phyloP scores from a whole-genome alignment of 2,797 vertebrate species.

The Syndactyla subalaris region DNA sequence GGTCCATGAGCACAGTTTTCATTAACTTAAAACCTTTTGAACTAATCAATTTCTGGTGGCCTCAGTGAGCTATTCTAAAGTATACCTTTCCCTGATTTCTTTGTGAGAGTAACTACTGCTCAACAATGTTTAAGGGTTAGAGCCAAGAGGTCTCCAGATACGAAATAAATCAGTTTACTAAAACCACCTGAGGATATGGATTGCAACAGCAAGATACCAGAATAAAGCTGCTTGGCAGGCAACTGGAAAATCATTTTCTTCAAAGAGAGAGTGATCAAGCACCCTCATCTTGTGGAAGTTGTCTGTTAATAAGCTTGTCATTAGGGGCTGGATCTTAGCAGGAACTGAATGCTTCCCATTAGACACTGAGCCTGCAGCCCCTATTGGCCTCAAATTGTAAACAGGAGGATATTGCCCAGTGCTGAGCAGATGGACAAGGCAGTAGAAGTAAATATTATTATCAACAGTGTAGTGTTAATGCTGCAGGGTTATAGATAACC shows the following conservation, averaged over 20 bases:
- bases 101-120: not conserved
- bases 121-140: not conserved
- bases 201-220: not conserved
- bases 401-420: not conserved
- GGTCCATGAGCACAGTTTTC: not conserved
- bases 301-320: slow-evolving; percentile 16
- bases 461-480: not conserved
- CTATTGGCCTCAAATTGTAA: not conserved
- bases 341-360: not conserved
- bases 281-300: not conserved
- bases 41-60: not conserved
- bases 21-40: not conserved
- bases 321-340: not conserved
- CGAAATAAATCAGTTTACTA: not conserved
- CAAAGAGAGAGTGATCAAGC: not conserved
- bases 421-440: not conserved
- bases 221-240: not conserved
- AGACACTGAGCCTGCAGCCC: not conserved
- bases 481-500: not conserved
- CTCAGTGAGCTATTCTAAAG: not conserved
- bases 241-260: not conserved
- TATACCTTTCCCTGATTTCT: not conserved
- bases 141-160: not conserved
- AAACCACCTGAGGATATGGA: not conserved
- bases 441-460: slow-evolving; percentile 1